These are phyloP conservation scores for Actenoides hombroni DNA, from an alignment of 2,113 vertebrate species.

Conservation along the genomic window DNA sequence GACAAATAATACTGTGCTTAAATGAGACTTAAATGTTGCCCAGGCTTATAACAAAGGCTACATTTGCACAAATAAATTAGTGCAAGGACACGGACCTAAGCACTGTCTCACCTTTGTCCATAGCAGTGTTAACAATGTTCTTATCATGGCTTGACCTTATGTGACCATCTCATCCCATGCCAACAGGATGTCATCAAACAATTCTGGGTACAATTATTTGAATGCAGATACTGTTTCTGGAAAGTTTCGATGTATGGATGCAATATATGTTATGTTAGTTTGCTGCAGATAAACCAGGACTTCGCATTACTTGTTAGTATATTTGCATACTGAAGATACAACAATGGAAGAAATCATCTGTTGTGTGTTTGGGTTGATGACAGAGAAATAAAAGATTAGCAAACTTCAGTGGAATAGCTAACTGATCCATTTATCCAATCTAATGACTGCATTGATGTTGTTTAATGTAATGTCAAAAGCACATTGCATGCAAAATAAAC, in stretches of 20 bases:
- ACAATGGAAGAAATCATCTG: neutral
- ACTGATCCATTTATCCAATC: neutral
- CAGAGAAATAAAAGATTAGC: neutral
- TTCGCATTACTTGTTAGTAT: neutral
- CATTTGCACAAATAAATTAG: neutral
- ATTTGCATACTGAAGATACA: neutral
- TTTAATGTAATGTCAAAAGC: neutral
- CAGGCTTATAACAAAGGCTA: neutral
- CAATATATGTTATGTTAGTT: accelerated
- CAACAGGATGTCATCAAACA: neutral
- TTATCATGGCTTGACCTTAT: neutral
- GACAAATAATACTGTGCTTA: neutral
- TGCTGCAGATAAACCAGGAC: neutral
- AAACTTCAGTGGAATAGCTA: neutral
- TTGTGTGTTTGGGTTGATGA: neutral
- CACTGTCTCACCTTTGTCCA: neutral
- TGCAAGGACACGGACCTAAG: neutral
- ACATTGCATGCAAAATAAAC: neutral
- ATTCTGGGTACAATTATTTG: neutral
- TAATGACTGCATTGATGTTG: neutral
- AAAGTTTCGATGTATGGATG: neutral
- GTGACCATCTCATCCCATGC: neutral
- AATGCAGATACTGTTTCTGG: neutral
- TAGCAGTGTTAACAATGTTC: neutral
- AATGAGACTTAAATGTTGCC: neutral